Evolutionary conservation across 1,140 invertebrate species (phyloP).

Genomic region (Laupala kohalensis): DNA sequence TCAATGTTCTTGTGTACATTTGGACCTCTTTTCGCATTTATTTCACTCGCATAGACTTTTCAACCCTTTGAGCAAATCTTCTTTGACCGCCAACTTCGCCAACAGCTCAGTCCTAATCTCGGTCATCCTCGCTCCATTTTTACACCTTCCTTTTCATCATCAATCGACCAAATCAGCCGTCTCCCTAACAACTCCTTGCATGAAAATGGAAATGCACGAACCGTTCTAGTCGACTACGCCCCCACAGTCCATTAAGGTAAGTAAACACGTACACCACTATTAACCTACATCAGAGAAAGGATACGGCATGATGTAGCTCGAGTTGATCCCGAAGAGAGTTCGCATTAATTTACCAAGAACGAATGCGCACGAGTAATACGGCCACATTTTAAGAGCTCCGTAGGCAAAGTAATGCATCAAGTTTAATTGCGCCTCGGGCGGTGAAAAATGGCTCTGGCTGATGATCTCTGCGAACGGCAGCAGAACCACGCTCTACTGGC

Average conservation of each 20-base stretch:
- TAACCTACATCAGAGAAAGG: background rate
- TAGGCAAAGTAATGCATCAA: background rate
- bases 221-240: background rate
- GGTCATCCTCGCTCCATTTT: too few species aligned
- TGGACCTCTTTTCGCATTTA: too few species aligned
- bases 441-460: background rate
- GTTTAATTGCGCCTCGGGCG: background rate
- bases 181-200: too few species aligned
- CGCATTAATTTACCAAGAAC: background rate
- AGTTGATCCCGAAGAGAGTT: background rate
- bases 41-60: too few species aligned
- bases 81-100: too few species aligned
- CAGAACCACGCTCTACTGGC: background rate
- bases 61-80: too few species aligned
- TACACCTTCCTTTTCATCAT: too few species aligned
- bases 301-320: background rate
- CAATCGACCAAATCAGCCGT: too few species aligned
- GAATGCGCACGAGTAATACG: background rate
- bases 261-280: background rate
- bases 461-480: background rate
- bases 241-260: background rate
- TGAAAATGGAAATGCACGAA: too few species aligned
- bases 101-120: too few species aligned
- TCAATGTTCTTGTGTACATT: too few species aligned
- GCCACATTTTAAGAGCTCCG: background rate